Evolutionary conservation across 2,888 invertebrate genomes (phyloP).

Genomic region (Watsonalla binaria): DNA sequence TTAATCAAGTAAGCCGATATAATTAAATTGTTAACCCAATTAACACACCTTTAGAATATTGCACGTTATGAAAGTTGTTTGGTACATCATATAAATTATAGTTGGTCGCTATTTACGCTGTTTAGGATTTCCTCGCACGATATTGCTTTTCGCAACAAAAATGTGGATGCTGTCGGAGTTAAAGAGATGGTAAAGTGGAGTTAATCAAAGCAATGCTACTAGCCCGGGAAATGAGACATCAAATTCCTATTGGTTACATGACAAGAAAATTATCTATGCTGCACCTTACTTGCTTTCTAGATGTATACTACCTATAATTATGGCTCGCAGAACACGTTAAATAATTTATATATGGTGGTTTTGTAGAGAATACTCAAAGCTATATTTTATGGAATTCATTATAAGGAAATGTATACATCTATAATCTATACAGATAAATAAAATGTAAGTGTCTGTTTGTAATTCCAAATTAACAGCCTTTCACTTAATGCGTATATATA

Average conservation of each 20-base stretch:
- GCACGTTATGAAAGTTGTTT: not conserved
- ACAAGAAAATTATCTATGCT: constrained; percentile 34
- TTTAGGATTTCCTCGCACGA: not conserved
- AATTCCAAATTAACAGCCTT: too few species aligned
- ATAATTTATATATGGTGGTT: not conserved
- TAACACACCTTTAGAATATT: not conserved
- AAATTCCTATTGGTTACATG: constrained; percentile 34
- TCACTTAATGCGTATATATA: too few species aligned
- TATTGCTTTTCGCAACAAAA: constrained; percentile 5
- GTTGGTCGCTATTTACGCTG: not conserved
- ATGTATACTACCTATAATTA: constrained; percentile 7
- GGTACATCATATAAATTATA: not conserved
- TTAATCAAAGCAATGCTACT: constrained; percentile 31
- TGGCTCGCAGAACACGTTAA: not conserved
- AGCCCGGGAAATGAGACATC: constrained; percentile 32
- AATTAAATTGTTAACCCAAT: not conserved
- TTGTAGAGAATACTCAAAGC: too few species aligned
- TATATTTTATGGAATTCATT: too few species aligned
- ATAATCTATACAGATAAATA: too few species aligned
- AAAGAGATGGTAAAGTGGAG: constrained; percentile 26
- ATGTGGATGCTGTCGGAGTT: constrained; percentile 24
- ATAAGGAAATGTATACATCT: too few species aligned
- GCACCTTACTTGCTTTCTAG: constrained; percentile 21
- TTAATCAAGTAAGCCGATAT: not conserved
- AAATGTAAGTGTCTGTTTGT: too few species aligned